A percentile compares a stretch with the other conserved stretches of the same genome.
phyloP scores from a whole-genome alignment of 2,888 invertebrate genomes.

The Alsophila aescularia region DNA sequence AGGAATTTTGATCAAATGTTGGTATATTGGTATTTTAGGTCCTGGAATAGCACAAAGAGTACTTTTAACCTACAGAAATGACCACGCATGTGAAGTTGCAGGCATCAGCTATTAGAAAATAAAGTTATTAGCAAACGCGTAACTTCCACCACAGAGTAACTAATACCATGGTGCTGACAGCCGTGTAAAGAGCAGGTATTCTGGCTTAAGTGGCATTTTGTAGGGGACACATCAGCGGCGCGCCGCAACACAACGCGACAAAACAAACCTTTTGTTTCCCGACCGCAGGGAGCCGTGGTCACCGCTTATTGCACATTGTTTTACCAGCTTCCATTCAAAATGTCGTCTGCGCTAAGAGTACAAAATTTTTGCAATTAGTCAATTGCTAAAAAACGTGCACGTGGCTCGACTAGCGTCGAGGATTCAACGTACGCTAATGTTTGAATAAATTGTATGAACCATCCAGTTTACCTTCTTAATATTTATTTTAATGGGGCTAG shows the following conservation, averaged over 20 bases:
- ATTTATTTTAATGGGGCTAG: conserved; percentile 17
- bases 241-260: conserved; percentile 32
- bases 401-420: conserved; percentile 7
- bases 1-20: too few species aligned
- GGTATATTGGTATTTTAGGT: too few species aligned
- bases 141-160: too few species aligned
- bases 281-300: conserved; percentile 39
- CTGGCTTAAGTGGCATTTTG: conserved; percentile 40
- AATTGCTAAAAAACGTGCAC: conserved; percentile 30
- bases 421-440: conserved; percentile 18
- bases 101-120: too few species aligned
- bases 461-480: conserved; percentile 11
- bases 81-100: too few species aligned
- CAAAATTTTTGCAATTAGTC: conserved; percentile 40
- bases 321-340: conserved; percentile 50
- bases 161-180: neutral
- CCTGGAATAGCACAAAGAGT: too few species aligned
- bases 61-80: too few species aligned
- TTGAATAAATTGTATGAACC: conserved; percentile 14
- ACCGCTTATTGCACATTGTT: conserved; percentile 56
- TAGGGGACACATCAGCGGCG: conserved; percentile 37
- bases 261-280: conserved; percentile 46
- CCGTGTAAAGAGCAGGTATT: conserved; percentile 26
- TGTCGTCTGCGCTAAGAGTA: conserved; percentile 41
- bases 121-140: conserved; percentile 1